A percentile compares a stretch with the other conserved stretches of the same genome.
phyloP scores from a whole-genome alignment of 2,888 invertebrate species.

The Petrophora chlorosata region DNA sequence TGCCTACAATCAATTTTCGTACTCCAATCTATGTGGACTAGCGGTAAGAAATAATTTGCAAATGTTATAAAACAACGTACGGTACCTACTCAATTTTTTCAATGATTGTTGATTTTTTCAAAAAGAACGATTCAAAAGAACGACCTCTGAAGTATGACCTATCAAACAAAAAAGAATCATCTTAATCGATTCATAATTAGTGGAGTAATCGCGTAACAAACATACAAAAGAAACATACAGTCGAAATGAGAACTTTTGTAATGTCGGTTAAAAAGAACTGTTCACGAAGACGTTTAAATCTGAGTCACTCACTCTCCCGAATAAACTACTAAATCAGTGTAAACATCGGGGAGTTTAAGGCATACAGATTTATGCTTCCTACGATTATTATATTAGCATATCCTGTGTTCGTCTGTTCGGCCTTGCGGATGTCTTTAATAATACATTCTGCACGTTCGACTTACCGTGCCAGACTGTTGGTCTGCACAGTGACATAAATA shows the following conservation, averaged over 20 bases:
- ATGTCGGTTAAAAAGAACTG: neutral
- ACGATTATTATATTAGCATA: conserved; percentile 10
- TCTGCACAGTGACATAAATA: conserved; percentile 3
- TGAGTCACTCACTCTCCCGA: neutral
- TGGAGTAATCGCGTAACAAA: too few species aligned
- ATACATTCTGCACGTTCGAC: conserved; percentile 7
- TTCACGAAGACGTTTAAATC: neutral
- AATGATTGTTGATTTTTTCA: too few species aligned
- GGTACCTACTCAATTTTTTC: too few species aligned
- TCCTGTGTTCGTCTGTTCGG: conserved; percentile 14
- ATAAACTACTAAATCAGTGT: conserved; percentile 1
- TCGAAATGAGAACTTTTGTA: neutral
- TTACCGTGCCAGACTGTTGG: conserved; percentile 12
- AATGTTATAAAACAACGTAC: too few species aligned
- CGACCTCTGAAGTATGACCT: too few species aligned
- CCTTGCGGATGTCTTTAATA: conserved; percentile 13
- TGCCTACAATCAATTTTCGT: too few species aligned
- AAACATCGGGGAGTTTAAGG: neutral
- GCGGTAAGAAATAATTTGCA: too few species aligned
- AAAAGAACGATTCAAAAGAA: too few species aligned
- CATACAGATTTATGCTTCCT: conserved; percentile 10
- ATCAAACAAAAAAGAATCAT: too few species aligned
- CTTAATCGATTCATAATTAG: too few species aligned
- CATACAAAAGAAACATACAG: too few species aligned
- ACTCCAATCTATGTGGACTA: too few species aligned